A percentile compares a stretch with the other conserved stretches of the same genome.
These are phyloP conservation scores for Euleptes europaea DNA, from an alignment of 2,113 vertebrate genomes.

Conservation along the genomic window DNA sequence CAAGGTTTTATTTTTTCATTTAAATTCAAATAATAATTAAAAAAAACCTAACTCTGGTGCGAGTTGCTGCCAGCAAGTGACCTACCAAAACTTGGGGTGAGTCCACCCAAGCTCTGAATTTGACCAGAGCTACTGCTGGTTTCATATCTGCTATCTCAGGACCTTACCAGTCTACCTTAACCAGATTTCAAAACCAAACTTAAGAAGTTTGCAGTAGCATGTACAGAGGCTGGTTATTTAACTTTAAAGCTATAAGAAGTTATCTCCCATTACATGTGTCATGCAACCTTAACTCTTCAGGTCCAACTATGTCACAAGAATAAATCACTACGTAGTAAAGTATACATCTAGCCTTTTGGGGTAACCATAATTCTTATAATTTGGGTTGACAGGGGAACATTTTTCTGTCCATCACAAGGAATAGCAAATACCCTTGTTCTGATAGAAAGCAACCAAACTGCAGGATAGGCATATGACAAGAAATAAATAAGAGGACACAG, in stretches of 20 bases:
- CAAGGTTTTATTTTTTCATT: too few species aligned
- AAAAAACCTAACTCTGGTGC: too few species aligned
- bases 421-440: too few species aligned
- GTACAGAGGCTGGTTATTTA: neutral
- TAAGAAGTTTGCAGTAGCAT: neutral
- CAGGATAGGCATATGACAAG: neutral
- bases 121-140: too few species aligned
- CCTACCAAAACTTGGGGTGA: too few species aligned
- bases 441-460: too few species aligned
- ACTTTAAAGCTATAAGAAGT: neutral
- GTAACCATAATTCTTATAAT: neutral
- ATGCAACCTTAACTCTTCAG: neutral
- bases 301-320: neutral
- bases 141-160: too few species aligned
- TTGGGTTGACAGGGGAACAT: neutral
- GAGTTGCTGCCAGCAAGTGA: too few species aligned
- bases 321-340: neutral
- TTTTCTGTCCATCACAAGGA: neutral
- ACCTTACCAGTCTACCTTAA: too few species aligned
- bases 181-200: neutral
- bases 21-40: too few species aligned
- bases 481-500: neutral
- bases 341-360: neutral
- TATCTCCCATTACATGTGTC: neutral
- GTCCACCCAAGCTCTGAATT: too few species aligned